phyloP scores from a whole-genome alignment of 1,140 invertebrate species.

The Elysia chlorotica region DNA sequence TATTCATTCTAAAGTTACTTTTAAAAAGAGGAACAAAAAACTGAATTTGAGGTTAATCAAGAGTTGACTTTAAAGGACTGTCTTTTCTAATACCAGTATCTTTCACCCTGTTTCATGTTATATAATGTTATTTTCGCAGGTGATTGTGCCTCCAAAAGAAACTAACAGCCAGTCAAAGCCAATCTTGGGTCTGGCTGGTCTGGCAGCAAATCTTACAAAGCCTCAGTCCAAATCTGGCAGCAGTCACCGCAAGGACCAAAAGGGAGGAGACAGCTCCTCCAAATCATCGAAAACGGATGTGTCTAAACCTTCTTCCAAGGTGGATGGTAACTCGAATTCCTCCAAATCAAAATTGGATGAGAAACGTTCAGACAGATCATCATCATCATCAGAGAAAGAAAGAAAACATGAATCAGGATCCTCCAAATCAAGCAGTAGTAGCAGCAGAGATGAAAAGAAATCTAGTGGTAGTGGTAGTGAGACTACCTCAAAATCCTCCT shows the following conservation, averaged over 20 bases:
- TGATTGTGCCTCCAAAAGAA: slow-evolving; percentile 21
- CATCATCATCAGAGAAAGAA: background rate
- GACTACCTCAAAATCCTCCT: background rate
- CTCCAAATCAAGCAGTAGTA: background rate
- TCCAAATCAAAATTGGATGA: background rate
- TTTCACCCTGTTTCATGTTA: background rate
- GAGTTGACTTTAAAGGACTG: too few species aligned
- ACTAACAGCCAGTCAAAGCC: slow-evolving; percentile 44
- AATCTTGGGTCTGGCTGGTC: slow-evolving; percentile 58
- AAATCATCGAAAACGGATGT: slow-evolving; percentile 21
- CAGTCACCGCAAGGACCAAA: slow-evolving; percentile 30
- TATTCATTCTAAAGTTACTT: too few species aligned
- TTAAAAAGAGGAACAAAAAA: too few species aligned
- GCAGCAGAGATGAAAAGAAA: slow-evolving; percentile 31
- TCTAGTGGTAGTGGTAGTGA: slow-evolving; percentile 28
- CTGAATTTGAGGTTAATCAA: too few species aligned
- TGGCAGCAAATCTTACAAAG: slow-evolving; percentile 61
- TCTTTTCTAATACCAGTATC: too few species aligned
- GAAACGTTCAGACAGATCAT: background rate
- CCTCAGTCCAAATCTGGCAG: slow-evolving; percentile 36
- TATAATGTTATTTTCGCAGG: background rate
- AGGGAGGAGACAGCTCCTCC: slow-evolving; percentile 28
- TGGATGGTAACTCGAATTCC: slow-evolving; percentile 22
- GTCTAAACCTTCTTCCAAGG: slow-evolving; percentile 17
- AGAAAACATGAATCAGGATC: background rate